Base-by-base conservation (phyloP, 2,888 invertebrate genomes). In the Cerastoderma edule region DNA sequence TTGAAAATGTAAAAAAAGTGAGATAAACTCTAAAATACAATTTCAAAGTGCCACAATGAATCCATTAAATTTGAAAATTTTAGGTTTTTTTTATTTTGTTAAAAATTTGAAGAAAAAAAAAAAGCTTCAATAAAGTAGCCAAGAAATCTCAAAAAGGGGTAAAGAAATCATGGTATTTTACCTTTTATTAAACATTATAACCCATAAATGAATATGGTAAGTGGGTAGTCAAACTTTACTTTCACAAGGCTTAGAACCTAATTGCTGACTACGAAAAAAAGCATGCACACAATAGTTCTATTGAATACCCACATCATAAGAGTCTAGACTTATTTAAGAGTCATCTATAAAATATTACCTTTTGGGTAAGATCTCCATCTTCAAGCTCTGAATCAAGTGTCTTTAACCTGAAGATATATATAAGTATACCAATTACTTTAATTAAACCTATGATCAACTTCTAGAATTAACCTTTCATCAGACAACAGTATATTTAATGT, bases 311-410 rank as follows among this genome's bases (percentile, higher is more conserved):
- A n/a, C n/a, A n/a, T n/a, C n/a, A n/a, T n/a, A n/a, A n/a, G n/a
- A n/a, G n/a, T n/a, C n/a, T n/a, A n/a, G n/a, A n/a, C n/a, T n/a
- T n/a, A n/a, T n/a, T n/a, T n/a, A n/a, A n/a, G n/a, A n/a, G n/a
- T n/a, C n/a, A n/a, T n/a, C n/a, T n/a, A n/a, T 16, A 8, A 13
- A 10, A 30, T n/a, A 2, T 22, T 71, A 76, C 89, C 87, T 89
- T 89, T 63, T 88, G 82, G 32, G 89, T 89, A 30, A 89, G 68
- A 48, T 88, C 87, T 4, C 89, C 89, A 70, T 86, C 86, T 30
- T 84, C 79, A 24, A 84, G 75, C 27, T 89, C 88, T 46, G 65
- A 69, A 53, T 88, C 87, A 10, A 89, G 66, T 19, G 80, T 81
- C 48, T 81, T 64, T 32, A 89, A 67, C 46, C 89, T 89, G 87